Conservation (phyloP, 2,113 vertebrate genomes). For the Galeopterus variegatus region DNA sequence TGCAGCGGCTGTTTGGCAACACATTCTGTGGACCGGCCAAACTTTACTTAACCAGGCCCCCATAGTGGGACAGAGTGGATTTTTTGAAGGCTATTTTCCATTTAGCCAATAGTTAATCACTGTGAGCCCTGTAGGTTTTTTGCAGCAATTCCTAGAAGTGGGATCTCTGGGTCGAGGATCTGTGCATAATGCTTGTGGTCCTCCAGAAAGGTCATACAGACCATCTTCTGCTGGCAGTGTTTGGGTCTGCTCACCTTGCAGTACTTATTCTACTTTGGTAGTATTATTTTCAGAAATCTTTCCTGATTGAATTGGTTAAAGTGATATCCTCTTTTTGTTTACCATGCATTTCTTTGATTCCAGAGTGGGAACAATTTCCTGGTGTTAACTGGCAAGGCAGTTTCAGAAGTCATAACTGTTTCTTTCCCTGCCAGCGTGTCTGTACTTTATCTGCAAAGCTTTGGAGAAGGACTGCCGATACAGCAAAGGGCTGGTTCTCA, state of each 20-base stretch:
- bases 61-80: background rate
- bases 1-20: background rate
- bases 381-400: background rate
- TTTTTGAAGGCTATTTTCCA: background rate
- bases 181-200: background rate
- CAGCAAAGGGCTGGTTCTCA: constrained; percentile 96
- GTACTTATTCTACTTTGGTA: background rate
- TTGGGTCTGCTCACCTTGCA: background rate
- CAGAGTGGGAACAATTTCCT: background rate
- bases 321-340: background rate
- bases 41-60: background rate
- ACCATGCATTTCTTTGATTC: background rate
- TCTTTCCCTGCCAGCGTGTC: constrained; percentile 90
- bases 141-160: constrained; percentile 5
- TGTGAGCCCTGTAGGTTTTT: background rate
- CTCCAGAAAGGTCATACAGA: background rate
- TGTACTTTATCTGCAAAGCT: constrained; percentile 98
- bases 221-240: background rate
- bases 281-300: background rate
- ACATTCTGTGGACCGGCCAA: background rate
- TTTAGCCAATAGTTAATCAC: background rate
- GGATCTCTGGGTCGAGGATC: background rate
- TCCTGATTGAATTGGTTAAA: background rate
- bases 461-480: constrained; percentile 96
- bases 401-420: background rate